These are phyloP conservation scores for Corythaixoides concolor DNA, from an alignment of 2,113 vertebrate species.

Conservation along the genomic window DNA sequence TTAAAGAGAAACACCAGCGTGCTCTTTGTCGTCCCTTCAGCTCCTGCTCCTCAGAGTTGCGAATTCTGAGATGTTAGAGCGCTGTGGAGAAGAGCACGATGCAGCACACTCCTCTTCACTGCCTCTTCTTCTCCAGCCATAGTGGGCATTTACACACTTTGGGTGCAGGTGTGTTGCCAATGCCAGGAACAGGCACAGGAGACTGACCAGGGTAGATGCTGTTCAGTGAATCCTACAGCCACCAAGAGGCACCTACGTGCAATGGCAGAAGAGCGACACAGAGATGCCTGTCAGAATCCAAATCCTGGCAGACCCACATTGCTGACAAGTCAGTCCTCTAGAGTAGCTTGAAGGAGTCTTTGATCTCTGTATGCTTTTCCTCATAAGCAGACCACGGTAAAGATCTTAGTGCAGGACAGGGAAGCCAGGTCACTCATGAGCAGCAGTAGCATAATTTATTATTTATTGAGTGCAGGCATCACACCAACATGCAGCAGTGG, in stretches of 20 bases:
- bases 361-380: background rate
- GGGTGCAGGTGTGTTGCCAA: background rate
- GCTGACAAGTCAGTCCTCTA: background rate
- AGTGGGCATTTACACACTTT: background rate
- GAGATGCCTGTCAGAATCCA: background rate
- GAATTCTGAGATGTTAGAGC: background rate
- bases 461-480: background rate
- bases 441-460: background rate
- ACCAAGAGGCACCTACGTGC: background rate
- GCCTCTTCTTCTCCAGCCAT: background rate
- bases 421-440: background rate
- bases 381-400: background rate
- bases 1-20: background rate
- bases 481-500: background rate
- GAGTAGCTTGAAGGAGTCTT: background rate
- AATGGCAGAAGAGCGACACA: background rate
- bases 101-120: background rate
- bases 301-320: background rate
- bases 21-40: background rate
- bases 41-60: background rate
- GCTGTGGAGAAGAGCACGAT: fast-evolving
- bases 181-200: background rate
- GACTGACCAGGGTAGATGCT: background rate
- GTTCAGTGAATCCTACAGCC: background rate
- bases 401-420: background rate